A percentile compares a stretch with the other conserved stretches of the same genome.
These are phyloP conservation scores for Bombus difficillimus DNA, from an alignment of 1,140 invertebrate genomes.

Conservation along the genomic window DNA sequence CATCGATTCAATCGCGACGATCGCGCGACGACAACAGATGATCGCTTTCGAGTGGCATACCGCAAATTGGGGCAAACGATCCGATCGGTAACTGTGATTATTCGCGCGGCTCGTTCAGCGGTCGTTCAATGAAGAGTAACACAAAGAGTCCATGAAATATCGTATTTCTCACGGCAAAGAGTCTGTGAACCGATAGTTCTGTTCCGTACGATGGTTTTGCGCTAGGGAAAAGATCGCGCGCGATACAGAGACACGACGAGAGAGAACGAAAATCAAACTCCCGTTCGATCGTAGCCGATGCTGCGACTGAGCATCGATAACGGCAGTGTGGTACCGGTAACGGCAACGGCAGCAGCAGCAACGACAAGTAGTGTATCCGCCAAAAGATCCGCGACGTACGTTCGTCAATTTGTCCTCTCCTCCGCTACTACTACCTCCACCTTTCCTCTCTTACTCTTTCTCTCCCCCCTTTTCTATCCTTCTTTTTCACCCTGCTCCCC, in stretches of 20 bases:
- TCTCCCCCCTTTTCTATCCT: background rate
- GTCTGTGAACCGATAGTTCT: background rate
- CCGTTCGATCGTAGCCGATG: conserved; percentile 36
- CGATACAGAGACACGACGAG: background rate
- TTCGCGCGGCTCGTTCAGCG: background rate
- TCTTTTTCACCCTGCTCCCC: background rate
- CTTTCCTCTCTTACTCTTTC: conserved; percentile 6
- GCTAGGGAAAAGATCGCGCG: background rate
- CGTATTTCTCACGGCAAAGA: background rate
- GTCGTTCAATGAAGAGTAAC: background rate
- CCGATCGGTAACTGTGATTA: conserved; percentile 4
- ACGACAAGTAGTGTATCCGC: conserved; percentile 39
- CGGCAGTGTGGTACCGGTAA: conserved; percentile 29
- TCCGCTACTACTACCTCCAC: conserved; percentile 14
- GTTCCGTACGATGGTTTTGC: too few species aligned
- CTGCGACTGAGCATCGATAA: conserved; percentile 18
- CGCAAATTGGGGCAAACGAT: conserved; percentile 12
- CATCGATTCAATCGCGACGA: conserved; percentile 51
- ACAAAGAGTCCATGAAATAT: background rate
- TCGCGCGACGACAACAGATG: conserved; percentile 35
- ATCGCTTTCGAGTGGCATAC: conserved; percentile 2
- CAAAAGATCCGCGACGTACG: conserved; percentile 42
- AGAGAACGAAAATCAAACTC: conserved; percentile 13
- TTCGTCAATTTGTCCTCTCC: conserved; percentile 54
- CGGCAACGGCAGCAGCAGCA: conserved; percentile 15